Evolutionary conservation across 2,113 vertebrate species (phyloP), one percentile per base, ranked within the genome.

Genomic region (Microtus oregoni): DNA sequence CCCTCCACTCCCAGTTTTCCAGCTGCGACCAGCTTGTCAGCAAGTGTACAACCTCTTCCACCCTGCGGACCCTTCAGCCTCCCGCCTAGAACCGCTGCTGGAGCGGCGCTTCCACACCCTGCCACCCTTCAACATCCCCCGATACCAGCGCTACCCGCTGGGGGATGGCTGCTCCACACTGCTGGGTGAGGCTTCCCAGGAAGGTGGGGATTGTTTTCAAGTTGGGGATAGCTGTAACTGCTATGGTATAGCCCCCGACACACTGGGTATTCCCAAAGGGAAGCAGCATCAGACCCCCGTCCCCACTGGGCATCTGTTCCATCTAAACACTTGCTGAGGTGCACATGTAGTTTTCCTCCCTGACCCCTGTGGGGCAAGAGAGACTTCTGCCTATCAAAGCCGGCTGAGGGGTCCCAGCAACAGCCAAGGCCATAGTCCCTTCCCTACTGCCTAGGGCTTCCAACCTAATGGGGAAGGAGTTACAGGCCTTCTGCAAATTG

Each of bases 11-110:
- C 58, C 92, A 99, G 98, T 99, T 78, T 99, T 98, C 97, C 99
- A 99, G 92, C 98, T 99, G 90, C 99, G 99, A 91, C 99, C 99
- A 0, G 99, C 99, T 94, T 99, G 99, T 97, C 99, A 99, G 98
- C 99, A 99, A 98, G 99, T 99, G 68, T 99, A 99, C 97, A 99
- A 99, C 98, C 99, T 99, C 92, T 99, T 99, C 98, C 99, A 99
- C 97, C 99, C 99, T 0, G 99, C 99, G 20, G 99, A 99, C 98
- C 99, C 99, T 0, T 99, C 99, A 0, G 99, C 99, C 55, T 99
- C 99, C 0, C 99, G 99, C 91, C 99, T 99, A 0, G 99, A 99
- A 96, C 99, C 99, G 0, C 99, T 99, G 85, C 98, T 99, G 98
- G 99, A 99, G 97, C 99, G 99, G 96, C 99, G 99, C 47, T 99